Evolutionary conservation across 2,113 vertebrate genomes (phyloP), one percentile per base, ranked within the genome.

Genomic region (Micromys minutus): DNA sequence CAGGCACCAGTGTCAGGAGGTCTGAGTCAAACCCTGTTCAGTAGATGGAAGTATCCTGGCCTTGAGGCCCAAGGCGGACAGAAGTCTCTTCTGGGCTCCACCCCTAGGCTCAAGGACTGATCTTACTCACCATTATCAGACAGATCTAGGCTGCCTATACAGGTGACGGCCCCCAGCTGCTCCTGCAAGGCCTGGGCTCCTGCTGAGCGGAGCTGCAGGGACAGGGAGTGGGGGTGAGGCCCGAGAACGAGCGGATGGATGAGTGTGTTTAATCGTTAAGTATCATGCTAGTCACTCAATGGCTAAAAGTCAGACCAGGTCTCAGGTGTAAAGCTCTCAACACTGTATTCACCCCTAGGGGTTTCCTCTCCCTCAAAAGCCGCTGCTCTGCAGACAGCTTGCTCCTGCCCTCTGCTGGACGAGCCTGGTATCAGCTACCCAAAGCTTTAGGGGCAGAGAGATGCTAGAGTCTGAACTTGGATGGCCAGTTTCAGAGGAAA

Each of bases 121-220:
- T 61, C 29, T 71, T 74, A 97, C 98, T 99, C 96, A 99, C 99
- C 99, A 11, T 99, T 99, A 97, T 99, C 99, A 0, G 99, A 99
- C 91, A 99, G 98, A 97, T 99, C 99, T 57, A 99, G 98, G 89
- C 99, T 99, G 93, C 98, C 99, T 92, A 99, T 98, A 61, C 99
- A 99, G 19, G 98, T 98, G 88, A 99, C 98, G 24, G 99, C 98
- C 63, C 98, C 98, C 95, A 99, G 98, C 87, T 99, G 98, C 94
- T 99, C 99, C 97, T 99, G 99, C 95, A 99, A 98, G 94, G 99
- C 99, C 26, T 98, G 99, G 26, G 99, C 99, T 94, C 99, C 99
- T 1, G 98, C 98, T 72, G 99, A 98, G 96, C 99, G 99, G 96
- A 99, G 97, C 99, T 99, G 98, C 87, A 96, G 94, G 97, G 93